Base-by-base conservation (phyloP, 2,113 vertebrate genomes). In the Macquaria ambigua region DNA sequence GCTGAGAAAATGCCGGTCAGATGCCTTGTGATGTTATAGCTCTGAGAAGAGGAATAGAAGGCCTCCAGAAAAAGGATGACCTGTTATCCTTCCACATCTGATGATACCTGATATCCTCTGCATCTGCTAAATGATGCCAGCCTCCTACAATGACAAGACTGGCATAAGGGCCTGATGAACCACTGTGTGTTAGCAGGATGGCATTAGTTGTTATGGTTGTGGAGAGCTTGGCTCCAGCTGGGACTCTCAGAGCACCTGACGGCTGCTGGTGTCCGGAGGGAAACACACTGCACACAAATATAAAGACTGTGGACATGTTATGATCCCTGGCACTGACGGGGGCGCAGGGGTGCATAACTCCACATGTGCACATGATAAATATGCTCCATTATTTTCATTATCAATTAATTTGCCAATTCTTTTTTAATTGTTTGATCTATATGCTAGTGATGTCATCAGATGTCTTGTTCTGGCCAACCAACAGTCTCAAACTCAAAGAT, bases 161-260 rank as follows among this genome's bases (percentile, higher is more conserved):
- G 4, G 14, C 8, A 25, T 5, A 5, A 20, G 6, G 39, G 43
- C 37, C 10, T 18, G 21, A 58, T 8, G 8, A 56, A 48, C 12
- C 31, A 39, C 1, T 39, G 62, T 31, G 76, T 63, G 58, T 56
- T 21, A n/a, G 66, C 53, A 50, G 48, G 16, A 53, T 8, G 25
- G 61, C 16, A 43, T 46, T 41, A 7, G 79, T 61, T 72, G 64
- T 72, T 53, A 28, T 41, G 58, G 63, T 4, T 68, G 31, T 14
- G 5, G 21, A 34, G 76, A 50, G 39, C 16, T 23, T 7, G 20
- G 53, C 58, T 75, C 79, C 72, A 75, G 25, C 59, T 71, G 85
- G 63, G 82, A 80, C 84, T 61, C 77, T 20, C 74, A n/a, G 63
- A 55, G 39, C 81, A 72, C 66, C 37, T 79, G 75, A 75, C 77